These are phyloP conservation scores for Limnephilus auricula DNA, from an alignment of 2,888 invertebrate species.

Conservation along the genomic window DNA sequence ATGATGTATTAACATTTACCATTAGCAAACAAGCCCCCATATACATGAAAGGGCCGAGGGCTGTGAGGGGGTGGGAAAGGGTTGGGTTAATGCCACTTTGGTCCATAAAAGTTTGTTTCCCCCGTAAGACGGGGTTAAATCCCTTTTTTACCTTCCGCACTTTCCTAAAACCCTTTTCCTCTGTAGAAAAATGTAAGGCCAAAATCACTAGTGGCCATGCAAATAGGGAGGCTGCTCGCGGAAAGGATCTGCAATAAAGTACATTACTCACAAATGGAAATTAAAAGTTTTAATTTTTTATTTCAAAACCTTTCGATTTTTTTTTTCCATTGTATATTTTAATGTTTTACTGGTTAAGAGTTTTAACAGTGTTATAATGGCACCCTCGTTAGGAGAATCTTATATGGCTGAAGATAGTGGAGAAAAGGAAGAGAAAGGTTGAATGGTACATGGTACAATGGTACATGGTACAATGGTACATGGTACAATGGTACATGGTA, in stretches of 20 bases:
- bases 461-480: too few relatives aligned
- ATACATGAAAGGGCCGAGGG: constrained; percentile 48
- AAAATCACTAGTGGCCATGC: constrained; percentile 64
- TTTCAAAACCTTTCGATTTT: neutral
- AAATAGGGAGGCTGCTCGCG: constrained; percentile 61
- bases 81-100: constrained; percentile 64
- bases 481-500: too few relatives aligned
- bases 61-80: constrained; percentile 43
- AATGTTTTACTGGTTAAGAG: neutral
- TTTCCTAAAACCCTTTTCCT: constrained; percentile 65
- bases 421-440: neutral
- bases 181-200: constrained; percentile 65
- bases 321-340: neutral
- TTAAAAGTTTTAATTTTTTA: neutral
- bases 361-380: neutral
- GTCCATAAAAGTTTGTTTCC: constrained; percentile 66
- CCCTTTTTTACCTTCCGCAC: constrained; percentile 67
- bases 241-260: neutral
- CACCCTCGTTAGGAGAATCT: neutral
- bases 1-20: constrained; percentile 55
- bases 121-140: constrained; percentile 64
- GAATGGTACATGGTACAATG: neutral
- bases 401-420: neutral
- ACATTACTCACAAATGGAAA: neutral
- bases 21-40: constrained; percentile 59